phyloP scores from a whole-genome alignment of 2,113 vertebrate species.

The Seriola aureovittata region DNA sequence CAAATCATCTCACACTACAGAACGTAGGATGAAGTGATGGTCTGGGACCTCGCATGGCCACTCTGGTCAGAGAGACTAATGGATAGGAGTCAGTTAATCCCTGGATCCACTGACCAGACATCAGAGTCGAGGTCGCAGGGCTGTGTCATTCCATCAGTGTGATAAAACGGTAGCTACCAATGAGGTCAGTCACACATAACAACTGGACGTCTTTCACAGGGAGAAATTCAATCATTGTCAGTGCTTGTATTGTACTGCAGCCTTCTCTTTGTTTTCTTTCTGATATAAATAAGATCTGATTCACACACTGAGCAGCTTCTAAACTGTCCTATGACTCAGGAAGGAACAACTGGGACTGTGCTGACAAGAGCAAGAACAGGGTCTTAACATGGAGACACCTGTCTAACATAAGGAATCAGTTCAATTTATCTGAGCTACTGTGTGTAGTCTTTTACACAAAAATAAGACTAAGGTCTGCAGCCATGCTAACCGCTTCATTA shows the following conservation, averaged over 20 bases:
- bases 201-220: slow-evolving; percentile 14
- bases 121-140: slow-evolving; percentile 16
- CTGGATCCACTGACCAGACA: slow-evolving; percentile 23
- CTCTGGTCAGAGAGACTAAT: slow-evolving; percentile 61
- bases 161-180: not conserved
- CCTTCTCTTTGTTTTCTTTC: not conserved
- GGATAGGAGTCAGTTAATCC: slow-evolving; percentile 37
- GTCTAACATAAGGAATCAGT: not conserved
- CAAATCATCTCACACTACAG: slow-evolving; percentile 28
- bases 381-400: not conserved
- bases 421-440: not conserved
- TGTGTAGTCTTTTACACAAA: not conserved
- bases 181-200: slow-evolving; percentile 11
- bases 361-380: not conserved
- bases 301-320: not conserved
- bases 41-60: slow-evolving; percentile 8
- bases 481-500: not conserved
- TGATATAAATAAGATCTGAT: not conserved
- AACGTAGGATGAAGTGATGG: slow-evolving; percentile 35
- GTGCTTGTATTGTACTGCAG: not conserved
- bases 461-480: not conserved
- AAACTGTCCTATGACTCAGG: not conserved
- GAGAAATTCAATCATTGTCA: not conserved
- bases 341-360: not conserved
- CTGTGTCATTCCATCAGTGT: slow-evolving; percentile 41